phyloP scores from a whole-genome alignment of 1,140 invertebrate species.

The Drosophila parabipectinata region DNA sequence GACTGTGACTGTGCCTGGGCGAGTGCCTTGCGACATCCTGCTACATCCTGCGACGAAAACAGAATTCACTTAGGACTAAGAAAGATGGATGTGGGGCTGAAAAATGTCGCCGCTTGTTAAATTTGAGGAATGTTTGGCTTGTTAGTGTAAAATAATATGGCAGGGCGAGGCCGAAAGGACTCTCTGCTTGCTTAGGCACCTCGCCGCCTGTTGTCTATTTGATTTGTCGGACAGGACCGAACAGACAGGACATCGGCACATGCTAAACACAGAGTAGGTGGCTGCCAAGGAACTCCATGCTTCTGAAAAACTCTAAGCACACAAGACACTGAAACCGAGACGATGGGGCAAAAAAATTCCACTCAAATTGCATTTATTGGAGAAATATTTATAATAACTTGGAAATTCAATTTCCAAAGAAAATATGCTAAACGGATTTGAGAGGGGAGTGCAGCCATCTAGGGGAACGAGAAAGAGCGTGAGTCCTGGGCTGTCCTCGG shows the following conservation, averaged over 20 bases:
- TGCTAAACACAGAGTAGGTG: conserved; percentile 22
- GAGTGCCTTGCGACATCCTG: conserved; percentile 6
- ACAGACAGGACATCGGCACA: conserved; percentile 15
- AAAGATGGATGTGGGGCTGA: conserved; percentile 40
- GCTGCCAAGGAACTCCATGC: background rate
- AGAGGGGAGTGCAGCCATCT: conserved; percentile 27
- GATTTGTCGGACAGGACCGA: conserved; percentile 22
- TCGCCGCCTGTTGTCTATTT: conserved; percentile 46
- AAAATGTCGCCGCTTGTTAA: conserved; percentile 65
- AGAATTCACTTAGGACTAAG: conserved; percentile 67
- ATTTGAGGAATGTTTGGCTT: conserved; percentile 67
- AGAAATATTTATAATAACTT: conserved; percentile 81
- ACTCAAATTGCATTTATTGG: conserved; percentile 76
- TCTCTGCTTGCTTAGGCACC: conserved; percentile 24
- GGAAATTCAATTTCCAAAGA: conserved; percentile 81
- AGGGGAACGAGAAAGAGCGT: background rate
- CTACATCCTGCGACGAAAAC: conserved; percentile 6
- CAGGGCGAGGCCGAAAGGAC: conserved; percentile 10
- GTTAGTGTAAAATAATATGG: conserved; percentile 78
- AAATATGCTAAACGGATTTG: conserved; percentile 80
- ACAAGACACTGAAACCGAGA: conserved; percentile 7
- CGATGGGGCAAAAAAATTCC: conserved; percentile 53
- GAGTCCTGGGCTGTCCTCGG: background rate
- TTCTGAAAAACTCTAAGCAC: conserved; percentile 2
- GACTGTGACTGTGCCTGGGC: no score